Conservation (phyloP, 1,140 invertebrate species). For the Steinernema feltiae region DNA sequence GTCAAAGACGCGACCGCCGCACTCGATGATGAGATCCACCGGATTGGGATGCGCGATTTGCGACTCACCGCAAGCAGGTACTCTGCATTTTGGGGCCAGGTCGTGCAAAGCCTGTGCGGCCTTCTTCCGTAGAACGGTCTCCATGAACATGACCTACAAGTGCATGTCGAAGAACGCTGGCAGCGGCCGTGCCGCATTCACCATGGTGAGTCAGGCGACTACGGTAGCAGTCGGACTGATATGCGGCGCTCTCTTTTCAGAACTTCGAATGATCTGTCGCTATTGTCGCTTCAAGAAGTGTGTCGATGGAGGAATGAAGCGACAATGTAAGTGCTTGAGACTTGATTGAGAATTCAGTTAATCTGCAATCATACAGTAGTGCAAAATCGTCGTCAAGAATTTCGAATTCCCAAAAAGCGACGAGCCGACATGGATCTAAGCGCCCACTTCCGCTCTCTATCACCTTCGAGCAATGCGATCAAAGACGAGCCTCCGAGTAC, state of each 20-base stretch:
- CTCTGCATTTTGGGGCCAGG: conserved; percentile 17
- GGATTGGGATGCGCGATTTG: conserved; percentile 3
- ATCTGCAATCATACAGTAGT: conserved; percentile 32
- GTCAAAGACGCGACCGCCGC: not conserved
- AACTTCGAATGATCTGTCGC: conserved; percentile 33
- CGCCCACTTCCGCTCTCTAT: not conserved
- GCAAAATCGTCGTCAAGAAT: conserved; percentile 23
- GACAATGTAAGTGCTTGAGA: conserved; percentile 25
- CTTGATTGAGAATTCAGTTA: not conserved
- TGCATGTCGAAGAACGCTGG: conserved; percentile 18
- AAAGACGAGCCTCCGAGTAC: conserved; percentile 1
- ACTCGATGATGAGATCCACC: not conserved
- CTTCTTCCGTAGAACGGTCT: conserved; percentile 33
- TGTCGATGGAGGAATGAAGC: conserved; percentile 28
- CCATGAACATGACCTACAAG: conserved; percentile 35
- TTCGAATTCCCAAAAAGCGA: conserved; percentile 19
- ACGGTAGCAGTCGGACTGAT: not conserved
- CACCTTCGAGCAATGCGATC: too few relatives aligned
- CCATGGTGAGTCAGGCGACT: conserved; percentile 18
- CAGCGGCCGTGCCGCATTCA: conserved; percentile 24
- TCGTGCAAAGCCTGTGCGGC: conserved; percentile 31
- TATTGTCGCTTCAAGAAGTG: conserved; percentile 36
- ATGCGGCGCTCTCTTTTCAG: conserved; percentile 12
- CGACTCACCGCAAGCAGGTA: conserved; percentile 15
- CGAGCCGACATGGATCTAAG: conserved; percentile 18